These are phyloP conservation scores for Sebastes diploproa DNA, from an alignment of 2,797 vertebrate species.

Conservation along the genomic window DNA sequence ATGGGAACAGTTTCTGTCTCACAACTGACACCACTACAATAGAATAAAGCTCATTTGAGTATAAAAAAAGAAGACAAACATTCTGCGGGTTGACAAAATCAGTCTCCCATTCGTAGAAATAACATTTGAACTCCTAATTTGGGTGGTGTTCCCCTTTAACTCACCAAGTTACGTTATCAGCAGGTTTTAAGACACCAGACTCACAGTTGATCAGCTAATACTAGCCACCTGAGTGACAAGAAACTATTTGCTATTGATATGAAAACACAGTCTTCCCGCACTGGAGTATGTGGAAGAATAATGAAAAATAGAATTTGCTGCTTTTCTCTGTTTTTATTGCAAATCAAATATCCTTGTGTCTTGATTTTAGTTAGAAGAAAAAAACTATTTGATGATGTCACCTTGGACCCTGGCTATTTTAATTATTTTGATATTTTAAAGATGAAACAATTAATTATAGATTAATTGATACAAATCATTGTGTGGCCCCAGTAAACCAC, in stretches of 20 bases:
- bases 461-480: background rate
- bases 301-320: background rate
- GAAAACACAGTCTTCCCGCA: background rate
- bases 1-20: too few relatives aligned
- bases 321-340: background rate
- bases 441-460: background rate
- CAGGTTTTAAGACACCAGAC: background rate
- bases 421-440: background rate
- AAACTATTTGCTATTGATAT: background rate
- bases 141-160: too few relatives aligned
- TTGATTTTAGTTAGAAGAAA: background rate
- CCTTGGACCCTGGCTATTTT: background rate
- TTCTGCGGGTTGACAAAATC: too few relatives aligned
- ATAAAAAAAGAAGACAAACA: too few relatives aligned
- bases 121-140: too few relatives aligned
- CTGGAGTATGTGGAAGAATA: background rate
- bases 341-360: background rate
- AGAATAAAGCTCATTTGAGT: too few relatives aligned
- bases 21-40: too few relatives aligned
- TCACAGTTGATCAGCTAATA: background rate
- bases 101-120: too few relatives aligned
- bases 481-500: too few relatives aligned
- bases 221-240: background rate
- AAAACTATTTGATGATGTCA: background rate
- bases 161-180: background rate